Evolutionary conservation across 1,140 invertebrate genomes (phyloP), one percentile per base, ranked within the genome.

Genomic region (Bilobella aurantiaca): DNA sequence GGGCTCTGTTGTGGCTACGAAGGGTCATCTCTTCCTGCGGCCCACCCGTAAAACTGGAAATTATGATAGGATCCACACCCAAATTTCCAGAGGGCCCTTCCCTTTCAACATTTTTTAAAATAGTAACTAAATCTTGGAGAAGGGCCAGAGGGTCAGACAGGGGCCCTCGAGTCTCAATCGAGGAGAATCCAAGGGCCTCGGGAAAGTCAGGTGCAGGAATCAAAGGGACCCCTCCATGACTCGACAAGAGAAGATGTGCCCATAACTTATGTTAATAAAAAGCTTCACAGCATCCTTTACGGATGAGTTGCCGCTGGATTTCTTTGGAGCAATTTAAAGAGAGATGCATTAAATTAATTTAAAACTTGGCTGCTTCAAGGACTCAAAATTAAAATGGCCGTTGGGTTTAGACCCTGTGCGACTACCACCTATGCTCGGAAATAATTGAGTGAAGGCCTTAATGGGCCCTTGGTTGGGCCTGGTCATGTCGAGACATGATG

Each of bases 11-110:
- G 57, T n/a, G 18, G 58, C 37, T 37, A 18, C 16, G 34, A 46
- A 29, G 65, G 58, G n/a, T n/a, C n/a, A n/a, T n/a, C n/a, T n/a
- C n/a, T n/a, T n/a, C n/a, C n/a, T n/a, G n/a, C n/a, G n/a, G n/a
- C n/a, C 65, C 65, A 61, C 58, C 65, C 58, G 27, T 47, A 61
- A 42, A 66, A 68, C 59, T 31, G 49, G 66, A 64, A 68, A 60
- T 68, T 68, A 68, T 68, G 62, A 68, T 68, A 63, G 28, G 27
- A 61, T 62, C 66, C 66, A 68, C 66, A 68, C 66, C 66, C 66
- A 56, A 32, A 31, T 34, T 14, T 65, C 63, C 18, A 32, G 32
- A 53, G 31, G 56, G 63, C 63, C 63, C 58, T 59, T 5, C 53
- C 63, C 57, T 47, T 47, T 65, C 57, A 18, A 5, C 8, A 5